phyloP scores from a whole-genome alignment of 1,140 invertebrate genomes.

The Myzus persicae region DNA sequence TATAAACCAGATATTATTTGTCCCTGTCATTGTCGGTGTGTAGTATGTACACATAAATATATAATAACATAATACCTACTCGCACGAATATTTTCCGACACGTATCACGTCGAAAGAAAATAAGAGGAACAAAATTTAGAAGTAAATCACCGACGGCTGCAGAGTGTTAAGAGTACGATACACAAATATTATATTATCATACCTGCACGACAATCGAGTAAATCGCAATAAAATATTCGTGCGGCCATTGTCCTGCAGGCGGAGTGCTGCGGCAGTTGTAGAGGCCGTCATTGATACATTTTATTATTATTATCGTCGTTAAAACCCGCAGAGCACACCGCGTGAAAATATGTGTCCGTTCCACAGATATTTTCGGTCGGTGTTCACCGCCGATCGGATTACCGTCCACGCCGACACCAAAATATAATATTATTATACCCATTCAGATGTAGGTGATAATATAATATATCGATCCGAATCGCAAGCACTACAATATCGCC shows the following conservation, averaged over 20 bases:
- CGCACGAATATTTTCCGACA: not conserved
- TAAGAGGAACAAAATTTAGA: not conserved
- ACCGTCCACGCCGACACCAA: not conserved
- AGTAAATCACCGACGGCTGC: not conserved
- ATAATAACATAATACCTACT: not conserved
- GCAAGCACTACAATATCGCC: not conserved
- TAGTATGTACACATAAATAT: too few species aligned
- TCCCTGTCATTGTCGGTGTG: not conserved
- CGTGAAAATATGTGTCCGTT: not conserved
- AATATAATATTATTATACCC: not conserved
- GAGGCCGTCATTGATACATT: not conserved
- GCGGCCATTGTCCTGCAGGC: not conserved
- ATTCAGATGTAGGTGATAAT: not conserved
- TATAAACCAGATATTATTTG: not conserved
- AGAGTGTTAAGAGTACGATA: not conserved
- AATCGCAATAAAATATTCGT: slow-evolving; percentile 19
- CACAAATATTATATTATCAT: too few species aligned
- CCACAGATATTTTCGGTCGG: not conserved
- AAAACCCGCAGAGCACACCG: not conserved
- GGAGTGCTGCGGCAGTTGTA: too few species aligned
- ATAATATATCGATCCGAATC: not conserved
- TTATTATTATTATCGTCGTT: not conserved
- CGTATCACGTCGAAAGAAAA: not conserved
- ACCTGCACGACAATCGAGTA: not conserved
- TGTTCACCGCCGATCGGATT: slow-evolving; percentile 20